Percentiles rank a stretch among this genome's conserved stretches.
phyloP scores from a whole-genome alignment of 2,113 vertebrate genomes.

The Natator depressus region DNA sequence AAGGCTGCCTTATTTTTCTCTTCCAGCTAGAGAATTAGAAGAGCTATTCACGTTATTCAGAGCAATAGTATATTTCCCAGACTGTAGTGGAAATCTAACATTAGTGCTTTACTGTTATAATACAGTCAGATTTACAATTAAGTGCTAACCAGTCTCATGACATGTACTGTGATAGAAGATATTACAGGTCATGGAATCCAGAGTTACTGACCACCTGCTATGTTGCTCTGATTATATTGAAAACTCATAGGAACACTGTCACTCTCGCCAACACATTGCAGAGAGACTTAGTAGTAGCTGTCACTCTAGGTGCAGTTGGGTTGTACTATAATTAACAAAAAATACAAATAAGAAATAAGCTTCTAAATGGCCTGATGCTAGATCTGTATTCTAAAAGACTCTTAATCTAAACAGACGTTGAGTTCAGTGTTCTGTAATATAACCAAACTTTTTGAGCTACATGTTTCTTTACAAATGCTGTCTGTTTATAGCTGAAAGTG shows the following conservation, averaged over 20 bases:
- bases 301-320: neutral
- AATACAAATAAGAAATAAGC: slow-evolving; percentile 32
- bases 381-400: slow-evolving; percentile 21
- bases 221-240: slow-evolving; percentile 4
- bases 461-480: neutral
- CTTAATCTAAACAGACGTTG: neutral
- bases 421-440: slow-evolving; percentile 14
- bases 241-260: slow-evolving; percentile 24
- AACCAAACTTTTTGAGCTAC: neutral
- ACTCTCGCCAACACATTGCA: slow-evolving; percentile 3
- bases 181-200: slow-evolving; percentile 15
- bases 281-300: slow-evolving; percentile 36
- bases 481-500: neutral
- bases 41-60: slow-evolving; percentile 32
- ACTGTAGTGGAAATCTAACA: slow-evolving; percentile 22
- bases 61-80: neutral
- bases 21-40: neutral
- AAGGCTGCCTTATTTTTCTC: neutral
- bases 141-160: slow-evolving; percentile 31
- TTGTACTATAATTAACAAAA: slow-evolving; percentile 21
- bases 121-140: slow-evolving; percentile 19
- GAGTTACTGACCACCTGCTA: slow-evolving; percentile 30
- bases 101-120: neutral
- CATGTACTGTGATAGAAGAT: slow-evolving; percentile 47
- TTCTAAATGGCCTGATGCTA: slow-evolving; percentile 20